A percentile compares a stretch with the other conserved stretches of the same genome.
phyloP scores from a whole-genome alignment of 1,140 invertebrate genomes.

The Pantala flavescens region DNA sequence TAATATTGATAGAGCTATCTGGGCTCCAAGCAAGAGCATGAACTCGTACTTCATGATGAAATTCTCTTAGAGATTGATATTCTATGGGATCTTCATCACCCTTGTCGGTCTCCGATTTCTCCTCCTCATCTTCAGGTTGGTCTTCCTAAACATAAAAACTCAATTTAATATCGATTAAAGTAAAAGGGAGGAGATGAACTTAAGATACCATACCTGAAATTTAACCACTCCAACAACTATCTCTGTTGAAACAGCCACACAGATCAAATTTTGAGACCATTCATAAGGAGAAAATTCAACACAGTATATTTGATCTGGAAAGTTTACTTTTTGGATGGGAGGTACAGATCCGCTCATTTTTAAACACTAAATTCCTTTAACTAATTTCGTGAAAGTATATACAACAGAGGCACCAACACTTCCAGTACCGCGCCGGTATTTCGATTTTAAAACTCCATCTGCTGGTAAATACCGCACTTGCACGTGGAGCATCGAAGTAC shows the following conservation, averaged over 20 bases:
- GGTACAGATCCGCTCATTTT: background rate
- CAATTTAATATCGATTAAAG: background rate
- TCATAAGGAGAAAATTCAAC: constrained; percentile 41
- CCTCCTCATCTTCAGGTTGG: constrained; percentile 27
- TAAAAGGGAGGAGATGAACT: constrained; percentile 1
- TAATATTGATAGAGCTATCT: constrained; percentile 45
- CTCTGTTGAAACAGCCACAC: constrained; percentile 35
- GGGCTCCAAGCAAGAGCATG: constrained; percentile 48
- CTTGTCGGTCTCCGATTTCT: constrained; percentile 34
- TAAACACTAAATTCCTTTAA: background rate
- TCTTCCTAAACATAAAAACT: constrained; percentile 14
- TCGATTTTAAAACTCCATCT: too few relatives aligned
- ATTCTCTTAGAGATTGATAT: constrained; percentile 32
- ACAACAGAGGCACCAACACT: constrained; percentile 25
- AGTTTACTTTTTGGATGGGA: background rate
- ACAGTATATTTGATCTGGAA: constrained; percentile 32
- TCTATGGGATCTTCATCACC: constrained; percentile 31
- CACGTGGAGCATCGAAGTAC: too few relatives aligned
- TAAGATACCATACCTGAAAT: constrained; percentile 34
- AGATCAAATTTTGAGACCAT: constrained; percentile 41
- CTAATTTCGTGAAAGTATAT: too few relatives aligned
- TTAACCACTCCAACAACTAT: constrained; percentile 36
- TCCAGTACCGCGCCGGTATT: constrained; percentile 11
- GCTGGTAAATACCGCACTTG: too few relatives aligned
- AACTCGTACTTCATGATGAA: constrained; percentile 41